Evolutionary conservation across 2,113 vertebrate genomes (phyloP), one percentile per base, ranked within the genome.

Genomic region (Pycnonotus jocosus): DNA sequence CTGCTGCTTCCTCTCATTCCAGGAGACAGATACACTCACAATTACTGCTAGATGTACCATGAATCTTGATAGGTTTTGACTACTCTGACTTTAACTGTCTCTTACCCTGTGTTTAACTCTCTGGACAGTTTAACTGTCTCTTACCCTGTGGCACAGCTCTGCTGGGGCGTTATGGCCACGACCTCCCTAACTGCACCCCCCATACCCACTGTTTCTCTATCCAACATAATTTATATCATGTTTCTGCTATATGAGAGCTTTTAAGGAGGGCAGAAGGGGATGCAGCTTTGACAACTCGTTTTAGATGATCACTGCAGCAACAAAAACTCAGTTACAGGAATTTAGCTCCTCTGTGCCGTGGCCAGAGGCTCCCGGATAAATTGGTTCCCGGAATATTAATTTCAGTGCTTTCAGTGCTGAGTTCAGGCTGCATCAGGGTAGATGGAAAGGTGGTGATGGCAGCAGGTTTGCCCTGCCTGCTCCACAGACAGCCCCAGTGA

Each of bases 241-340:
- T 51, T 89, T 84, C 53, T 89, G 37, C 25, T 8, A 7, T 23
- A 38, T 0, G 7, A 64, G 35, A 47, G 19, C 2, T 83, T 77
- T 58, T 13, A 50, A 57, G 35, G 60, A 64, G 11, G 15, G 30
- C 33, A 23, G 85, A 50, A 74, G 38, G 54, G 73, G n/a, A 88
- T 0, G 0, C 37, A 77, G 88, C 33, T 73, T 78, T 0, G 0
- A 73, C n/a, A 27, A 27, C 71, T 74, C 5, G 1, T 44, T 90
- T 83, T 47, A 81, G 40, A 77, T 72, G 56, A 77, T 92, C 88
- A 64, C 68, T 51, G 18, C 68, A 90, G 93, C 85, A 93, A 81
- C 85, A 93, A 87, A 87, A 93, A 30, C 48, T 66, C 25, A 3
- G 31, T 16, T 74, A n/a, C 60, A 86, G 88, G 90, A 96, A 93